phyloP scores from a whole-genome alignment of 2,797 vertebrate species.

The Lycodopsis pacificus region DNA sequence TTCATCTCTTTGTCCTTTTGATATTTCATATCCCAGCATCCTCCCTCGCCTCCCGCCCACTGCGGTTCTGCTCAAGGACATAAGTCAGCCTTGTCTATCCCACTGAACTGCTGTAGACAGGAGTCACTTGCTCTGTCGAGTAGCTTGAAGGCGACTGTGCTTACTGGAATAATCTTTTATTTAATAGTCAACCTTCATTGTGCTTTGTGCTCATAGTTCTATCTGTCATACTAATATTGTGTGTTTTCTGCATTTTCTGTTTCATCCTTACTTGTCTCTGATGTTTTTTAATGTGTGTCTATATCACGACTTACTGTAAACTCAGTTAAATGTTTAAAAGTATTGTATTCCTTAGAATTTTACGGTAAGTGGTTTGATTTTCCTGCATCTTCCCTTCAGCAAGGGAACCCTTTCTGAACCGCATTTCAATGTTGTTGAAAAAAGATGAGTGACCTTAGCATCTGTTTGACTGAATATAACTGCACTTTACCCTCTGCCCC shows the following conservation, averaged over 20 bases:
- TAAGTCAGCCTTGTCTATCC: slow-evolving; percentile 88
- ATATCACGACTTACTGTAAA: not conserved
- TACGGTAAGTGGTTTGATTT: slow-evolving; percentile 41
- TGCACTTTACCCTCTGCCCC: slow-evolving; percentile 48
- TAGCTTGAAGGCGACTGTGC: slow-evolving; percentile 42
- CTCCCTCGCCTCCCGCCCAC: slow-evolving; percentile 78
- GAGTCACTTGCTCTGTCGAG: slow-evolving; percentile 53
- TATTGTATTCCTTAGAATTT: not conserved
- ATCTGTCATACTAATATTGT: slow-evolving; percentile 24
- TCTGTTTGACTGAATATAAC: slow-evolving; percentile 51
- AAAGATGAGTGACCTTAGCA: not conserved
- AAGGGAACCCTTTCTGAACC: not conserved
- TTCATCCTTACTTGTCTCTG: slow-evolving; percentile 15
- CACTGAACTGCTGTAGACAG: slow-evolving; percentile 59
- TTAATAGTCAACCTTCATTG: slow-evolving; percentile 19
- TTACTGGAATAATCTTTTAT: slow-evolving; percentile 28
- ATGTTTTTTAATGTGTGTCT: slow-evolving; percentile 17
- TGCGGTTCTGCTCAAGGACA: slow-evolving; percentile 98
- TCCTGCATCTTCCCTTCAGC: slow-evolving; percentile 31
- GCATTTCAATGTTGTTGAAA: slow-evolving; percentile 7
- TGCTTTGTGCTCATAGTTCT: slow-evolving; percentile 42
- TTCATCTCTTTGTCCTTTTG: slow-evolving; percentile 74
- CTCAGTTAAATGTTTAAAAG: slow-evolving; percentile 7
- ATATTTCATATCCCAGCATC: slow-evolving; percentile 77
- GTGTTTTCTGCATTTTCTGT: slow-evolving; percentile 37